These are phyloP conservation scores for Oxyteleia sp. DNA, from an alignment of 2,888 invertebrate species.

Conservation along the genomic window DNA sequence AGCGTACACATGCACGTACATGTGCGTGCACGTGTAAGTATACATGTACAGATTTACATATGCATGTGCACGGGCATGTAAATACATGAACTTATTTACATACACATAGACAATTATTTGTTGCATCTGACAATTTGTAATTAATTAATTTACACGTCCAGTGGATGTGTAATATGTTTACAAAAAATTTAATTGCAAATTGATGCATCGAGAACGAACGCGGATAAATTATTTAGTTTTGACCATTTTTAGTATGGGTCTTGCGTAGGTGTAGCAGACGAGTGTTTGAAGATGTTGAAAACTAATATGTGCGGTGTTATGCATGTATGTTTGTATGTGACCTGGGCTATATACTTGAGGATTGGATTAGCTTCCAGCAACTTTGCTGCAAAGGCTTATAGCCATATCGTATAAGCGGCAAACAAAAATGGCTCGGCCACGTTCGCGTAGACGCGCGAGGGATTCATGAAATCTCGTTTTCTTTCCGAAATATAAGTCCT, in stretches of 20 bases:
- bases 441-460: constrained; percentile 75
- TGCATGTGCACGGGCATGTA: no score
- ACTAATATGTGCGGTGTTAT: constrained; percentile 71
- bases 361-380: constrained; percentile 85
- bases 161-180: no score
- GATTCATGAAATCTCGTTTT: constrained; percentile 75
- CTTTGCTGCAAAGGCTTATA: constrained; percentile 84
- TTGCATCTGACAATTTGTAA: no score
- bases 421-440: constrained; percentile 83
- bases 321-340: constrained; percentile 72
- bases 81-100: no score
- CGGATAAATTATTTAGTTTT: no score
- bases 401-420: constrained; percentile 81
- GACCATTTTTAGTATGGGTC: constrained; percentile 26
- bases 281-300: constrained; percentile 44
- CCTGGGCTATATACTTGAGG: constrained; percentile 83
- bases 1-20: constrained; percentile 67
- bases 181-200: no score
- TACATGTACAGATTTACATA: no score
- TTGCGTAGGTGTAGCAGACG: constrained; percentile 51
- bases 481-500: constrained; percentile 71
- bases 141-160: no score
- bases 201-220: no score
- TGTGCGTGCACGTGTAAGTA: constrained; percentile 36
- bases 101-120: no score